Conservation (phyloP, 2,888 invertebrate species). For the Hartigia nigra region DNA sequence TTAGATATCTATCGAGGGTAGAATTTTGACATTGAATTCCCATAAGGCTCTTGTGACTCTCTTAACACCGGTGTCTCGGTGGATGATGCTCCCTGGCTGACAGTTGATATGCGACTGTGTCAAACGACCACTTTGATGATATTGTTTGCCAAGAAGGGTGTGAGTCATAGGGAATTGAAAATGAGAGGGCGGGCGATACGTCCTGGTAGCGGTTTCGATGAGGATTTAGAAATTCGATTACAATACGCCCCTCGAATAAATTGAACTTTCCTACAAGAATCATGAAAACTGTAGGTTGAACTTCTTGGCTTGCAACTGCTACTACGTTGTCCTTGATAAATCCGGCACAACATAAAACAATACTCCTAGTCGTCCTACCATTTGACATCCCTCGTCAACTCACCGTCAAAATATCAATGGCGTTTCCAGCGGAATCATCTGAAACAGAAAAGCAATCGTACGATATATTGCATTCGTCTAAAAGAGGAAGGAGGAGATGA, state of each 20-base stretch:
- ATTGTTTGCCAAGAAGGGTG: neutral
- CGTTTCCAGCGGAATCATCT: slow-evolving; percentile 1
- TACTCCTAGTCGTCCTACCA: too few species aligned
- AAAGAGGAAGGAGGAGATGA: neutral
- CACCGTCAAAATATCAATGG: neutral
- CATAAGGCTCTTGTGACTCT: neutral
- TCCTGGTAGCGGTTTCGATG: neutral
- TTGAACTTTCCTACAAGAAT: neutral
- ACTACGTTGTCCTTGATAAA: neutral
- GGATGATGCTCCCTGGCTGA: neutral
- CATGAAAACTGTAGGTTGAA: neutral
- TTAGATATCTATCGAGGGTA: neutral
- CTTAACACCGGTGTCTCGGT: neutral
- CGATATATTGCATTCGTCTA: neutral
- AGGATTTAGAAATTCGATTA: slow-evolving; percentile 4
- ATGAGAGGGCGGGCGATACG: neutral
- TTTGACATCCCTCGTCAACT: neutral
- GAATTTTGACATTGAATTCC: neutral
- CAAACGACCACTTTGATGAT: neutral
- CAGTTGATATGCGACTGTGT: neutral
- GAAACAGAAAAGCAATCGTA: neutral
- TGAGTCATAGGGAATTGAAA: neutral
- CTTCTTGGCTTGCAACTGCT: neutral
- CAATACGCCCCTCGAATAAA: neutral
- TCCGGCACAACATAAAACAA: neutral